Evolutionary conservation across 2,113 vertebrate genomes (phyloP).

Genomic region (Plotosus lineatus): DNA sequence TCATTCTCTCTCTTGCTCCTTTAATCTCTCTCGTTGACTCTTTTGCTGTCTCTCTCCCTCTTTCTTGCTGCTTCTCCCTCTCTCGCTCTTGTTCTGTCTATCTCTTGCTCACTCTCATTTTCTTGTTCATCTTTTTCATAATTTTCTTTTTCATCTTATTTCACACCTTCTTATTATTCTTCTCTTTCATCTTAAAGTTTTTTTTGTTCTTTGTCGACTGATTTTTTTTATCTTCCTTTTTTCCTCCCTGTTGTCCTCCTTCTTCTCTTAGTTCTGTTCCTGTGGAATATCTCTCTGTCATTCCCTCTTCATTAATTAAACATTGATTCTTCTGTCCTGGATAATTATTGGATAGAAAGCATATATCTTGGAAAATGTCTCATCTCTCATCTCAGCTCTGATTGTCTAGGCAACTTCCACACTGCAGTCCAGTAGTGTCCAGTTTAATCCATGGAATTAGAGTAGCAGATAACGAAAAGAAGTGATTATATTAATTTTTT

Average conservation of each 20-base stretch:
- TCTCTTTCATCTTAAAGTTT: too few species aligned
- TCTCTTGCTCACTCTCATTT: background rate
- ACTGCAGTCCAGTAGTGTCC: background rate
- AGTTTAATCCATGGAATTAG: background rate
- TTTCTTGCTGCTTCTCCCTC: background rate
- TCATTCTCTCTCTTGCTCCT: background rate
- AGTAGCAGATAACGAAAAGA: background rate
- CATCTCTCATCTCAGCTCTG: background rate
- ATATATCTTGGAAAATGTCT: background rate
- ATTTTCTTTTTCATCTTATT: too few species aligned
- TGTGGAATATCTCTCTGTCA: background rate
- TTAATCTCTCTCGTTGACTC: too few species aligned
- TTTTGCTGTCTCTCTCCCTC: background rate
- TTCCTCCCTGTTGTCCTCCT: background rate
- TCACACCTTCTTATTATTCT: too few species aligned
- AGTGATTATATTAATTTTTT: background rate
- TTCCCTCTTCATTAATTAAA: background rate
- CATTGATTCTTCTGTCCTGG: too few species aligned
- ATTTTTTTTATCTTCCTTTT: conserved; percentile 31
- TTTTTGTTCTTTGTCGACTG: too few species aligned
- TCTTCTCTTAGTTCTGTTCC: background rate
- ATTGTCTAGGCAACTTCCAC: background rate
- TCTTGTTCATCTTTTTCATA: too few species aligned
- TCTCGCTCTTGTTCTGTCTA: background rate
- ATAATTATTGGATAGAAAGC: background rate